These are phyloP conservation scores for Mola mola DNA, from an alignment of 2,113 vertebrate genomes.

Conservation along the genomic window DNA sequence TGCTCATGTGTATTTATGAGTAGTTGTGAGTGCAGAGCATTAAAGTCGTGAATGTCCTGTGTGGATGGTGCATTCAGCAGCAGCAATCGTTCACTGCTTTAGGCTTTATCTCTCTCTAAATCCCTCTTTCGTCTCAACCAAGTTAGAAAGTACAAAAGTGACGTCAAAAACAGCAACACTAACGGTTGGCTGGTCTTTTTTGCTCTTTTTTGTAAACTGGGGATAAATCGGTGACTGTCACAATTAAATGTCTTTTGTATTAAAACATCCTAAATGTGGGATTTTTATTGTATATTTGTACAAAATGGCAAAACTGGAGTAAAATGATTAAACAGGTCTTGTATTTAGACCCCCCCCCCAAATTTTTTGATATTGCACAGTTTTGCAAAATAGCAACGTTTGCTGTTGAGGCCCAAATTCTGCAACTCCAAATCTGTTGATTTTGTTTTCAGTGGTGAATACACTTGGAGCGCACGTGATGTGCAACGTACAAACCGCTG, in stretches of 20 bases:
- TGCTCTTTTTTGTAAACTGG: constrained; percentile 15
- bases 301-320: background rate
- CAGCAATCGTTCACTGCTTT: constrained; percentile 75
- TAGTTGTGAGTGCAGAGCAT: constrained; percentile 7
- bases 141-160: constrained; percentile 78
- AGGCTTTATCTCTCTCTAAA: constrained; percentile 81
- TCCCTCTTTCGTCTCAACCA: constrained; percentile 80
- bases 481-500: constrained; percentile 24
- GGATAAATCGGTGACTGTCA: constrained; percentile 19
- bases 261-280: constrained; percentile 8
- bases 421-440: no score
- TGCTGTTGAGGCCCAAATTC: no score
- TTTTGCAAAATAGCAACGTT: no score
- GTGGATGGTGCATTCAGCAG: constrained; percentile 74
- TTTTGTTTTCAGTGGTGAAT: constrained; percentile 29
- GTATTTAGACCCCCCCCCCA: no score
- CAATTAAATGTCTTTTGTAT: constrained; percentile 24
- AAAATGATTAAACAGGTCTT: no score
- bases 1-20: background rate
- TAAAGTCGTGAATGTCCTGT: constrained; percentile 75
- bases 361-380: no score
- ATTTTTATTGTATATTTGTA: constrained; percentile 1
- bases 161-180: background rate
- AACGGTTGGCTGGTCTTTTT: constrained; percentile 4
- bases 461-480: background rate